Evolutionary conservation across 2,888 invertebrate genomes (phyloP).

Genomic region (Laspeyria flexula): DNA sequence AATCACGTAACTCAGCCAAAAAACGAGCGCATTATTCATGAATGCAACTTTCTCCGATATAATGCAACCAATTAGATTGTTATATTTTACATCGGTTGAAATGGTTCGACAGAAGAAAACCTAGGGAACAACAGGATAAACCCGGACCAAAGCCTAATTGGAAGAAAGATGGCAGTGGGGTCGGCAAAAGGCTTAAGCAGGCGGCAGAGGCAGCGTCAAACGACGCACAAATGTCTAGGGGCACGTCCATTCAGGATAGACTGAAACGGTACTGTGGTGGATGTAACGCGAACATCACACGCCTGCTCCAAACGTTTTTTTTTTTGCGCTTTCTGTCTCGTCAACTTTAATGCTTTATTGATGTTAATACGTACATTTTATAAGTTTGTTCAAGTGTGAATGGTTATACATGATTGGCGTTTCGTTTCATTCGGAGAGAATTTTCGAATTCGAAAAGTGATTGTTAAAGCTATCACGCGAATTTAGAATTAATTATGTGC

Average conservation of each 20-base stretch:
- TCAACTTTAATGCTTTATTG: slow-evolving; percentile 48
- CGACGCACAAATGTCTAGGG: slow-evolving; percentile 56
- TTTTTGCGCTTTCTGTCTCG: slow-evolving; percentile 36
- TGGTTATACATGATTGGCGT: background rate
- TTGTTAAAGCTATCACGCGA: too few species aligned
- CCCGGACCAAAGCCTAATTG: slow-evolving; percentile 54
- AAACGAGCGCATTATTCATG: slow-evolving; percentile 25
- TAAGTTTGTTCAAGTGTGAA: background rate
- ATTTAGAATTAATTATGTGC: background rate
- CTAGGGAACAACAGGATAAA: slow-evolving; percentile 65
- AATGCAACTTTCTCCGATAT: slow-evolving; percentile 35
- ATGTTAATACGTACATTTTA: background rate
- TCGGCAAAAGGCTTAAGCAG: slow-evolving; percentile 69
- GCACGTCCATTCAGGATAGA: slow-evolving; percentile 69
- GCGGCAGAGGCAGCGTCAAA: slow-evolving; percentile 71
- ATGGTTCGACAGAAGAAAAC: slow-evolving; percentile 78
- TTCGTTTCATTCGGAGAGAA: background rate
- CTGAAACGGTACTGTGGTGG: slow-evolving; percentile 74
- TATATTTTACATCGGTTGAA: slow-evolving; percentile 44
- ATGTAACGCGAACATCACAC: slow-evolving; percentile 28
- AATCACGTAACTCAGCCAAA: slow-evolving; percentile 29
- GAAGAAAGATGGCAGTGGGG: slow-evolving; percentile 72
- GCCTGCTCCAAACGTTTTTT: slow-evolving; percentile 22
- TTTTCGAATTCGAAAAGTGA: too few species aligned
- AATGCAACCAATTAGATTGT: slow-evolving; percentile 35